Percentiles rank a stretch among this genome's conserved stretches.
Conservation (phyloP, 2,113 vertebrate species). For the Tragelaphus buxtoni region DNA sequence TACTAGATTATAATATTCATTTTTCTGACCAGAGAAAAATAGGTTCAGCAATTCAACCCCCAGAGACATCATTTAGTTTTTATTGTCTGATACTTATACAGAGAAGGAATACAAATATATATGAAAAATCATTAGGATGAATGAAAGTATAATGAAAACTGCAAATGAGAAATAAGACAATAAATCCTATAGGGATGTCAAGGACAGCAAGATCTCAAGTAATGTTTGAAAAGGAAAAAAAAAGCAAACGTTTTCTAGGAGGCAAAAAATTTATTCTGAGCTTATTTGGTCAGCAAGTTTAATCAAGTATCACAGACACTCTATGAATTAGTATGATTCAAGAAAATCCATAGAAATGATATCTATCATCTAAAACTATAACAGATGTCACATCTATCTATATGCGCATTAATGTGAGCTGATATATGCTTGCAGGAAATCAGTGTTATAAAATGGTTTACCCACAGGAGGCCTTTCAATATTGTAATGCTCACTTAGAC, state of each 20-base stretch:
- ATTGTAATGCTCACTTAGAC: neutral
- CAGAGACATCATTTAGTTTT: too few species aligned
- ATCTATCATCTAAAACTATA: constrained; percentile 18
- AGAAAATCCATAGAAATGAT: neutral
- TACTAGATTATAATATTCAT: neutral
- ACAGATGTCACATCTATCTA: constrained; percentile 45
- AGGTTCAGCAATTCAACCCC: neutral
- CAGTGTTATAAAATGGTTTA: neutral
- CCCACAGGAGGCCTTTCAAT: neutral
- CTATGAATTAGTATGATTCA: neutral
- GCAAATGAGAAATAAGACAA: too few species aligned
- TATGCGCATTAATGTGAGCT: constrained; percentile 4
- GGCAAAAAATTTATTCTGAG: neutral
- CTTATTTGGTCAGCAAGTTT: constrained; percentile 2
- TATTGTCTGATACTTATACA: too few species aligned
- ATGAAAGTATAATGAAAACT: too few species aligned
- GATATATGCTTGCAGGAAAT: constrained; percentile 26
- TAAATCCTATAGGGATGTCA: too few species aligned
- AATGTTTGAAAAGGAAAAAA: too few species aligned
- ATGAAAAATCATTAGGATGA: too few species aligned
- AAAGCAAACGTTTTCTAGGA: neutral
- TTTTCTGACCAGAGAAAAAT: constrained; percentile 5
- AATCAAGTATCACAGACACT: neutral
- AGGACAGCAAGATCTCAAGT: too few species aligned
- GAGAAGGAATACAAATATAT: too few species aligned